Percentiles rank a stretch among this genome's conserved stretches.
Evolutionary conservation across 2,113 vertebrate genomes (phyloP).

Genomic region (Zosterops lateralis): DNA sequence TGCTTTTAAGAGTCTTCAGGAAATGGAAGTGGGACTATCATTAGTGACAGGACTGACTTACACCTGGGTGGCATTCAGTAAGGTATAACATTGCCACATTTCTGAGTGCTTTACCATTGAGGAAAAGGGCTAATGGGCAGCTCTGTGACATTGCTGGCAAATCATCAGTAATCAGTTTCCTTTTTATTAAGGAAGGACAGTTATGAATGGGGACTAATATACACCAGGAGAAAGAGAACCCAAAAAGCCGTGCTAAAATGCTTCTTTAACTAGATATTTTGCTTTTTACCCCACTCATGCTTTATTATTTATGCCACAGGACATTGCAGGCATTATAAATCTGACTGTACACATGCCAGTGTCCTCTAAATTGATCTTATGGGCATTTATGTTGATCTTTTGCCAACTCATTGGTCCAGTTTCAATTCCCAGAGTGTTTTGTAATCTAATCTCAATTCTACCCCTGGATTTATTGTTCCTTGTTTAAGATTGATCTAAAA

Average conservation of each 20-base stretch:
- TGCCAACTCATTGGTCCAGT: neutral
- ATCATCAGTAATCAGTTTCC: neutral
- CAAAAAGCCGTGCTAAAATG: neutral
- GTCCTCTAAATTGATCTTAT: neutral
- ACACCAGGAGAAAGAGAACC: neutral
- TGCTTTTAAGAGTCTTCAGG: neutral
- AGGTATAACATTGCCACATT: rapidly evolving
- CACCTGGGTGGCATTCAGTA: neutral
- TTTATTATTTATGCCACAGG: neutral
- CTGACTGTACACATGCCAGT: neutral
- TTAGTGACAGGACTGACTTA: neutral
- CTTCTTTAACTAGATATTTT: neutral
- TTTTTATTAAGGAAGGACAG: neutral
- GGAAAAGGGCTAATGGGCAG: neutral
- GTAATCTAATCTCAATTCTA: neutral
- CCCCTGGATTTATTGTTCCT: neutral
- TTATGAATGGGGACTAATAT: neutral
- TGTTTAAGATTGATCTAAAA: neutral
- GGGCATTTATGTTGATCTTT: neutral
- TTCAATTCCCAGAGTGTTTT: neutral
- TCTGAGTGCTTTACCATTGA: neutral
- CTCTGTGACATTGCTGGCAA: neutral
- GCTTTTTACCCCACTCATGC: neutral
- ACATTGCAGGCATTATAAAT: neutral
- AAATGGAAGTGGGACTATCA: neutral